phyloP scores from a whole-genome alignment of 2,888 invertebrate genomes.

The Dynastes maya region DNA sequence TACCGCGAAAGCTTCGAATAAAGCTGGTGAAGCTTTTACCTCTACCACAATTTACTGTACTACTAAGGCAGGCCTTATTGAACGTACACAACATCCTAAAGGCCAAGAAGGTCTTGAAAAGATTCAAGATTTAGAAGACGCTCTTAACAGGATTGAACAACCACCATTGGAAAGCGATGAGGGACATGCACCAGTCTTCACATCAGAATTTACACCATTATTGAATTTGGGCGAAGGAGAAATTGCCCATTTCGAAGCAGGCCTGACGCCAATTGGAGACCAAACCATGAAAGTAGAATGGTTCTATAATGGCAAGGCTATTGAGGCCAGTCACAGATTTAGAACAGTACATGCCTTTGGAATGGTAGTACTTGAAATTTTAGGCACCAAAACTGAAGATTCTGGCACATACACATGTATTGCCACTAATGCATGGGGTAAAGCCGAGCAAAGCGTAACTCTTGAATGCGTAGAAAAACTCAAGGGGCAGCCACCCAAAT shows the following conservation, averaged over 20 bases:
- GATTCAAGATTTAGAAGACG: slow-evolving; percentile 92
- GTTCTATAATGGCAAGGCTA: slow-evolving; percentile 93
- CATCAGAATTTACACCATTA: slow-evolving; percentile 88
- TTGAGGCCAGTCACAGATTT: slow-evolving; percentile 91
- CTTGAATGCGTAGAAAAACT: slow-evolving; percentile 88
- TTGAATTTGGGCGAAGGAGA: slow-evolving; percentile 93
- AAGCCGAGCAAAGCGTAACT: slow-evolving; percentile 88
- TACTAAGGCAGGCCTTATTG: slow-evolving; percentile 87
- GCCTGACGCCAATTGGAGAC: slow-evolving; percentile 93
- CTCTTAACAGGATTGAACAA: slow-evolving; percentile 82
- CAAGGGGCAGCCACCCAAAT: slow-evolving; percentile 89
- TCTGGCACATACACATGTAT: slow-evolving; percentile 91
- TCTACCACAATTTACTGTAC: slow-evolving; percentile 90
- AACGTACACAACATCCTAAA: slow-evolving; percentile 94
- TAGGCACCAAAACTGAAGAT: slow-evolving; percentile 94
- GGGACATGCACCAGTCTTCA: slow-evolving; percentile 90
- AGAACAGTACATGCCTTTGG: slow-evolving; percentile 97
- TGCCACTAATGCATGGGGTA: slow-evolving; percentile 92
- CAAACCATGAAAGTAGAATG: slow-evolving; percentile 96
- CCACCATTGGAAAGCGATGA: slow-evolving; percentile 81
- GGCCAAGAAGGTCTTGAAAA: slow-evolving; percentile 94
- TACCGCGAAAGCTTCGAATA: slow-evolving; percentile 92
- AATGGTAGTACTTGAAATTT: slow-evolving; percentile 96
- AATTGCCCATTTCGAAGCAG: slow-evolving; percentile 98
- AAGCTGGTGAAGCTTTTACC: slow-evolving; percentile 92